Base-by-base conservation (phyloP, 2,797 vertebrate species). In the Mus caroli region DNA sequence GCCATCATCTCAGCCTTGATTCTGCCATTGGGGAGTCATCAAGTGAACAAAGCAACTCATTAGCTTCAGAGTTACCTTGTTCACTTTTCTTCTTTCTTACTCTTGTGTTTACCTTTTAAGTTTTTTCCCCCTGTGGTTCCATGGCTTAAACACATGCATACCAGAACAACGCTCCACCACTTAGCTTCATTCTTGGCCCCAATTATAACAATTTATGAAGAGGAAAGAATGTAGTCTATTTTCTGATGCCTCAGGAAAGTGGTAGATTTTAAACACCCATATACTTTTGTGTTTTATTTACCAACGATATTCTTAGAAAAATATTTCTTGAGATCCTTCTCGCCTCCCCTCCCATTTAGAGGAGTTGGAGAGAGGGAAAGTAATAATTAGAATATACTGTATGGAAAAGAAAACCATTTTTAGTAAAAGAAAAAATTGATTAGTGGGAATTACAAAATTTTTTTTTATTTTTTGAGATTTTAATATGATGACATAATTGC, bases 191-290 rank as follows among this genome's bases (percentile, higher is more conserved):
- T 54, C 17, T 15, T 88, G 22, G 11, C 37, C 37, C 4, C 37
- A 88, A 37, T 86, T 76, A 79, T 79, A 56, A 54, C 75, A 83
- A 86, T 67, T 90, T 92, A 17, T 84, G 28, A 89, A 93, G 20
- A 96, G 28, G 58, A 93, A 95, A 94, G 93, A 82, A 52, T 82
- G 78, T 71, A 34, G 56, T 58, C 20, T 6, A 15, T 50, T 58
- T 60, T 93, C 43, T 88, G 43, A 58, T 88, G 77, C 71, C 88
- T 80, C 60, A 24, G 54, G 76, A 50, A 80, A 92, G 58, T 77
- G 24, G 20, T 50, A 62, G n/a, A 71, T 43, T 93, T 75, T 92
- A 90, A 92, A 76, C 82, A 67, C 67, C 17, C 5, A 78, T 78
- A 22, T 76, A 56, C 20, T 88, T 78, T 80, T 90, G 78, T 90